Percentiles rank a stretch among this genome's conserved stretches.
These are phyloP conservation scores for Gasterosteus aculeatus DNA, from an alignment of 2,113 vertebrate genomes.

Conservation along the genomic window DNA sequence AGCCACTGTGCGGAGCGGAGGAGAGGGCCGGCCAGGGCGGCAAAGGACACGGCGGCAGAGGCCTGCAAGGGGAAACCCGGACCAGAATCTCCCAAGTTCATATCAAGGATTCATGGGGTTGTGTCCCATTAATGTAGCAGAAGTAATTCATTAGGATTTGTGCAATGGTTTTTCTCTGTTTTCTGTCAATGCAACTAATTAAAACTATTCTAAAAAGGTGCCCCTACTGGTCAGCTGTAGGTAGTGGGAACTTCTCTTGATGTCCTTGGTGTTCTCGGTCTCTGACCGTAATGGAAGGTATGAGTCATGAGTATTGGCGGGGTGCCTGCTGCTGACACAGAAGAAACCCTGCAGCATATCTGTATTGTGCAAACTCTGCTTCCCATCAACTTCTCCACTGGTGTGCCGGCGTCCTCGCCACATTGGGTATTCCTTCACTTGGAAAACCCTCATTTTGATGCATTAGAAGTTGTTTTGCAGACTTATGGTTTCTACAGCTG, in stretches of 20 bases:
- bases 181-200: background rate
- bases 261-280: slow-evolving; percentile 44
- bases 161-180: background rate
- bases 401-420: background rate
- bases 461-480: slow-evolving; percentile 9
- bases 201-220: background rate
- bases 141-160: background rate
- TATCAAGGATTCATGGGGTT: slow-evolving; percentile 3
- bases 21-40: slow-evolving; percentile 63
- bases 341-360: slow-evolving; percentile 7
- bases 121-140: background rate
- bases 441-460: background rate
- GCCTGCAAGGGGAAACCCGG: slow-evolving; percentile 30
- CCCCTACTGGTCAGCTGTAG: slow-evolving; percentile 26
- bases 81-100: slow-evolving; percentile 4
- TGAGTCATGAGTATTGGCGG: slow-evolving; percentile 56
- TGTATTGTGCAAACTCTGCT: background rate
- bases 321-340: slow-evolving; percentile 11
- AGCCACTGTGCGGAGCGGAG: slow-evolving; percentile 79
- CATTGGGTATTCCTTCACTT: background rate
- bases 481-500: background rate
- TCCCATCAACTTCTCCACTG: slow-evolving; percentile 4
- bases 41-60: slow-evolving; percentile 35
- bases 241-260: background rate
- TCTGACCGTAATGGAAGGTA: slow-evolving; percentile 48